Percentiles rank a stretch among this genome's conserved stretches.
These are phyloP conservation scores for Actinopyga echinites DNA, from an alignment of 53 echinoderm and acorn worm genomes.

Conservation along the genomic window DNA sequence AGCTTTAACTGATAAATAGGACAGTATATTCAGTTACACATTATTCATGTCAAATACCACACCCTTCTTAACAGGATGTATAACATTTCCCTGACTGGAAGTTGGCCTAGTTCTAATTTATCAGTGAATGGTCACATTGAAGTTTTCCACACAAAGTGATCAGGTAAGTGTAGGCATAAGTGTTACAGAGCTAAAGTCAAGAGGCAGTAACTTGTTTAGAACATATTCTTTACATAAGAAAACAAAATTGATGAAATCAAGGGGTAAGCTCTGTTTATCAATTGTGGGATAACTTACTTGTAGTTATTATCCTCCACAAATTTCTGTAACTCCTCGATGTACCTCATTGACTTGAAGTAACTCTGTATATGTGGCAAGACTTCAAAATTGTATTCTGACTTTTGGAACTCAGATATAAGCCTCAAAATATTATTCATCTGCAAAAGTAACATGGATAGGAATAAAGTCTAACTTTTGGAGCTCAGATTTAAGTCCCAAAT, in stretches of 20 bases:
- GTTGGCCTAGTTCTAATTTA: too few species aligned
- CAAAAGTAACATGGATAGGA: neutral
- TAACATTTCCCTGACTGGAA: too few species aligned
- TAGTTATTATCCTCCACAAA: constrained; percentile 98
- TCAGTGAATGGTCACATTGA: too few species aligned
- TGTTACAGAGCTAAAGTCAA: neutral
- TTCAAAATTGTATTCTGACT: constrained; percentile 80
- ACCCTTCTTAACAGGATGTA: too few species aligned
- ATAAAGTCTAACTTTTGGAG: too few species aligned
- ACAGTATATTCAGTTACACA: too few species aligned
- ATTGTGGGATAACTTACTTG: constrained; percentile 66
- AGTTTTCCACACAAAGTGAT: too few species aligned
- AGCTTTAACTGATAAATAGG: too few species aligned
- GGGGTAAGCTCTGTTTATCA: neutral
- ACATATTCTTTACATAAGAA: neutral
- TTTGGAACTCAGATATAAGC: constrained; percentile 86
- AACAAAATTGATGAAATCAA: neutral
- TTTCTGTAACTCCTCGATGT: constrained; percentile 97
- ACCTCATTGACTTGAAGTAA: constrained; percentile 89
- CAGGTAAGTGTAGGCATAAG: too few species aligned
- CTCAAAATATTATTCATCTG: constrained; percentile 87
- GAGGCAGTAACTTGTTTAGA: neutral
- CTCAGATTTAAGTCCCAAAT: too few species aligned
- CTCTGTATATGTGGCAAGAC: constrained; percentile 92
- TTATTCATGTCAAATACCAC: too few species aligned